These are phyloP conservation scores for human (Homo sapiens) DNA, from an alignment of 2,113 vertebrate species.

Conservation along the genomic window DNA sequence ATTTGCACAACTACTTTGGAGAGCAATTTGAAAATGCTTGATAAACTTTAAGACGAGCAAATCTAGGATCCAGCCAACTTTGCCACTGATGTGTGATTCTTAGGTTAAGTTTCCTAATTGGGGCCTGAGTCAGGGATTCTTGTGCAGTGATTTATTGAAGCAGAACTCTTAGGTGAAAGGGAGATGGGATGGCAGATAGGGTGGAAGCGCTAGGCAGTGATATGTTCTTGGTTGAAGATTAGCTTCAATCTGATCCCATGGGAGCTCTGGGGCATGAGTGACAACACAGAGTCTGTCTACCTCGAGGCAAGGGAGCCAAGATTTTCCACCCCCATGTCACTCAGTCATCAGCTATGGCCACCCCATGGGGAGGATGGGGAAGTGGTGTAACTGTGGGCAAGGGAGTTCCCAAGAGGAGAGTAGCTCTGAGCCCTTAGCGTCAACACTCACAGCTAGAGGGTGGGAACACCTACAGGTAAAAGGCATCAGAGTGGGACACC, in stretches of 20 bases:
- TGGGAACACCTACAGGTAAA: background rate
- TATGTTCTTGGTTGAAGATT: background rate
- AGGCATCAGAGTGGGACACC: background rate
- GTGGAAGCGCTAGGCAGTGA: background rate
- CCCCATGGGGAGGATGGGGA: no score
- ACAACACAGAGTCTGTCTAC: background rate
- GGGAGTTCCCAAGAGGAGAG: background rate
- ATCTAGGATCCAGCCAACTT: background rate
- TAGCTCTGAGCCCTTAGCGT: background rate
- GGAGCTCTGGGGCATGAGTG: background rate
- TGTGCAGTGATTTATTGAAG: background rate
- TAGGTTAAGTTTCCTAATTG: background rate
- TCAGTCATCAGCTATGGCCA: background rate
- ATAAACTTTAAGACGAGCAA: background rate
- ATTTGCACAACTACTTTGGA: background rate
- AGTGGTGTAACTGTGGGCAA: background rate
- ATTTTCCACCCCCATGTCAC: background rate
- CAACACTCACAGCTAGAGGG: background rate
- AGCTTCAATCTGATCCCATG: background rate
- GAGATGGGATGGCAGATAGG: background rate
- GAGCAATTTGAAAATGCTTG: constrained; percentile 32
- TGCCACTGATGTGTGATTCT: background rate
- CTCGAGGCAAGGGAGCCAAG: background rate
- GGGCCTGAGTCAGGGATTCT: background rate
- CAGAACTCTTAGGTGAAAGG: background rate